phyloP scores from a whole-genome alignment of 2,797 vertebrate genomes.

The Crenichthys baileyi region DNA sequence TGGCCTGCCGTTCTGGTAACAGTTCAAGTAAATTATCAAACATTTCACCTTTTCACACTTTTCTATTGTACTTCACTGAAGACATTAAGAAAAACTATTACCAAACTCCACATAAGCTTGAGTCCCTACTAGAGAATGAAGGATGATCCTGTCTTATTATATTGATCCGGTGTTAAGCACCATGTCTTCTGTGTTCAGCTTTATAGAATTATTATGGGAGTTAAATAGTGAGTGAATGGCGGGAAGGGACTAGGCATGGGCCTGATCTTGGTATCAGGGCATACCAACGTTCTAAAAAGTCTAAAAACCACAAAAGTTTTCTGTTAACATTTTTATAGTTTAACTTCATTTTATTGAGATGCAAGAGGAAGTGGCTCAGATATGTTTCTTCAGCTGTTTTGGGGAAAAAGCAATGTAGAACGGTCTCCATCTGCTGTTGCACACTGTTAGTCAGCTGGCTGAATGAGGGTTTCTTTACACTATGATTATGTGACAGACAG shows the following conservation, averaged over 20 bases:
- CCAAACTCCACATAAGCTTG: background rate
- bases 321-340: background rate
- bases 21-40: background rate
- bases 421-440: background rate
- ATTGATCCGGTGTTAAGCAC: too few species aligned
- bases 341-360: background rate
- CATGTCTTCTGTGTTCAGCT: background rate
- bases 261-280: background rate
- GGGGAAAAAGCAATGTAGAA: background rate
- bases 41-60: background rate
- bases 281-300: background rate
- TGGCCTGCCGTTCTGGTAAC: background rate
- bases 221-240: background rate
- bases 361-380: background rate
- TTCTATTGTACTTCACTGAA: background rate
- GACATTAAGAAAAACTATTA: background rate
- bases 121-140: too few species aligned
- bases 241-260: too few species aligned
- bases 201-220: background rate
- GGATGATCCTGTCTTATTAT: too few species aligned
- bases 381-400: too few species aligned
- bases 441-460: background rate
- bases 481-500: background rate
- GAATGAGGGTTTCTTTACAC: too few species aligned
- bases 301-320: background rate